Evolutionary conservation across 1,140 invertebrate genomes (phyloP).

Genomic region (Neuroterus valhalla): DNA sequence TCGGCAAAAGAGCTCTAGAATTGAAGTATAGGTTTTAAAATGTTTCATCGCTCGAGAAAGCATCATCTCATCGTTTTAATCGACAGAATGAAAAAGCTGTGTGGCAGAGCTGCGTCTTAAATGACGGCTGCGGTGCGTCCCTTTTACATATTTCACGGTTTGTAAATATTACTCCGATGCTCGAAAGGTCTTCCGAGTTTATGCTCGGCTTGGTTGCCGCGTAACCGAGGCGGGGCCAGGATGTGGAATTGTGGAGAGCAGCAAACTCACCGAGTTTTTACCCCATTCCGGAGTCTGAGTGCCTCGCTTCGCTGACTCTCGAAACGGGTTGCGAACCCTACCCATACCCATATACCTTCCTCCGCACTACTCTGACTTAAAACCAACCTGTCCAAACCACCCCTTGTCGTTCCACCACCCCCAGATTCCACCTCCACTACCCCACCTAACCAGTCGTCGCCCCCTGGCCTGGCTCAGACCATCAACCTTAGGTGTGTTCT

Average conservation of each 20-base stretch:
- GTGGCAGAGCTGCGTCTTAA: neutral
- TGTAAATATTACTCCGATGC: slow-evolving; percentile 59
- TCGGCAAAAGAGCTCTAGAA: neutral
- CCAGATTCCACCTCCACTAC: neutral
- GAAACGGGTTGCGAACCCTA: slow-evolving; percentile 63
- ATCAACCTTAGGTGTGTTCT: slow-evolving; percentile 30
- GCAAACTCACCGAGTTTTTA: slow-evolving; percentile 68
- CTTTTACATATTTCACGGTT: slow-evolving; percentile 58
- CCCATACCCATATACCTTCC: slow-evolving; percentile 34
- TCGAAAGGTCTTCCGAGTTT: slow-evolving; percentile 60
- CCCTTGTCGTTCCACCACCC: too few species aligned
- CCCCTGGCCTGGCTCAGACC: slow-evolving; percentile 6
- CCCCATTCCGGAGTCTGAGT: slow-evolving; percentile 70
- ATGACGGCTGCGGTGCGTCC: slow-evolving; percentile 26
- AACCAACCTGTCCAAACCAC: slow-evolving; percentile 9
- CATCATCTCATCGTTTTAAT: slow-evolving; percentile 8
- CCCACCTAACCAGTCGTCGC: slow-evolving; percentile 2
- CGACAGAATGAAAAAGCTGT: neutral
- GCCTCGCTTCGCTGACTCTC: slow-evolving; percentile 69
- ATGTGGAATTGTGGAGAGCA: slow-evolving; percentile 52
- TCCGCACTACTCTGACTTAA: slow-evolving; percentile 38
- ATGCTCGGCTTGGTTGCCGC: slow-evolving; percentile 61
- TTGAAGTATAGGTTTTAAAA: slow-evolving; percentile 10
- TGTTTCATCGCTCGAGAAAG: neutral
- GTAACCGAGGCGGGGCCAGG: slow-evolving; percentile 60